A percentile compares a stretch with the other conserved stretches of the same genome.
These are phyloP conservation scores for Omphaloscelis lunosa DNA, from an alignment of 2,888 invertebrate species.

Conservation along the genomic window DNA sequence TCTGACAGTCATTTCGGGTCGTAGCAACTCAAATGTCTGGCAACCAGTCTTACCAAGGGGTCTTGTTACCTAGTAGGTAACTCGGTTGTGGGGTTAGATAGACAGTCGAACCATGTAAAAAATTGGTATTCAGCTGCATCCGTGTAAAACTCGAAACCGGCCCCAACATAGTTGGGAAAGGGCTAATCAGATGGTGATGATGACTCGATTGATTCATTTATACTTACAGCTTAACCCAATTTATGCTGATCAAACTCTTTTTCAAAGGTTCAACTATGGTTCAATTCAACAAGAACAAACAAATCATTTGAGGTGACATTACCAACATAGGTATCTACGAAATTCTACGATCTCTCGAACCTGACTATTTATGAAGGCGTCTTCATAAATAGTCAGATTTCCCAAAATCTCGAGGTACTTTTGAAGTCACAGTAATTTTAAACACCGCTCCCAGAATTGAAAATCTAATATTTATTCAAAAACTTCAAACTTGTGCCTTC, in stretches of 20 bases:
- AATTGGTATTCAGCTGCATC: not conserved
- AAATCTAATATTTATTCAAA: conserved; percentile 54
- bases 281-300: not conserved
- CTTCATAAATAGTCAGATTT: not conserved
- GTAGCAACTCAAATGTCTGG: not conserved
- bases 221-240: not conserved
- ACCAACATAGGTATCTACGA: not conserved
- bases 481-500: conserved; percentile 26
- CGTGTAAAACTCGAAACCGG: not conserved
- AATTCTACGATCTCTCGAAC: no score
- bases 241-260: no score
- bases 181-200: no score
- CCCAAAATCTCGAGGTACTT: not conserved
- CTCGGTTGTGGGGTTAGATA: not conserved
- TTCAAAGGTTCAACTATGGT: no score
- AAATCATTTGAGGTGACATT: not conserved
- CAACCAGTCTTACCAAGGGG: not conserved
- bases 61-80: not conserved
- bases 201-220: not conserved
- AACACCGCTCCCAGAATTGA: conserved; percentile 32
- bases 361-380: no score
- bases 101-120: not conserved
- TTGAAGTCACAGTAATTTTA: conserved; percentile 26
- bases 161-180: not conserved
- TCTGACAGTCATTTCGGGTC: not conserved